Percentiles rank a stretch among this genome's conserved stretches.
phyloP scores from a whole-genome alignment of 2,888 invertebrate genomes.

The Erannis defoliaria region DNA sequence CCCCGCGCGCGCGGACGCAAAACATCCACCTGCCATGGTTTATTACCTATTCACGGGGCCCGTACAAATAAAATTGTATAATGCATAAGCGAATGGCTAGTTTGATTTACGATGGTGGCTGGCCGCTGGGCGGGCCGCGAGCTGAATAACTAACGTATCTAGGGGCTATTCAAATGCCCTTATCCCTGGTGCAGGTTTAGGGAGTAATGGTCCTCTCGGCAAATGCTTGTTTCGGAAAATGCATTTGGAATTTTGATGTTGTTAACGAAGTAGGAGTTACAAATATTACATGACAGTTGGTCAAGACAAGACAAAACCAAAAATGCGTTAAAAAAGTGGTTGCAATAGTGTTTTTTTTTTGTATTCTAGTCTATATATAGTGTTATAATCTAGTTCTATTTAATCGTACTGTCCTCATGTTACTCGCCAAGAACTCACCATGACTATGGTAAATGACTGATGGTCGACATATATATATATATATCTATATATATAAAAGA shows the following conservation, averaged over 20 bases:
- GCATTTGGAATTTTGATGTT: constrained; percentile 1
- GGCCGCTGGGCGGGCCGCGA: constrained; percentile 70
- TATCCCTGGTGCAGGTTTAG: constrained; percentile 55
- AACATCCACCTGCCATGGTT: constrained; percentile 83
- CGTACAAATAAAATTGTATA: constrained; percentile 87
- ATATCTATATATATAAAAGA: too few relatives aligned
- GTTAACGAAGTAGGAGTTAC: not conserved
- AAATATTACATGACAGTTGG: too few relatives aligned
- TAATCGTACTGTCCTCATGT: too few relatives aligned
- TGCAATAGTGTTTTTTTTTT: too few relatives aligned
- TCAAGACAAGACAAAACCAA: too few relatives aligned
- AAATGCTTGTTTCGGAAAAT: constrained; percentile 7
- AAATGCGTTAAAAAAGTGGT: too few relatives aligned
- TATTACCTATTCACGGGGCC: constrained; percentile 86
- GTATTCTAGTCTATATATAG: too few relatives aligned
- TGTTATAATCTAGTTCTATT: too few relatives aligned
- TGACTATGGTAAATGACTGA: too few relatives aligned
- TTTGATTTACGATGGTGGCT: constrained; percentile 83
- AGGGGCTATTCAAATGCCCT: constrained; percentile 74
- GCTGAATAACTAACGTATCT: constrained; percentile 82
- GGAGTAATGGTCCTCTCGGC: constrained; percentile 41
- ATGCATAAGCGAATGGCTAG: constrained; percentile 86
- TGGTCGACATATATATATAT: too few relatives aligned
- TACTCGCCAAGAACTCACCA: too few relatives aligned
- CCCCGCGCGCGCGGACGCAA: constrained; percentile 73